phyloP scores from a whole-genome alignment of 2,888 invertebrate species.

The Alitta virens region DNA sequence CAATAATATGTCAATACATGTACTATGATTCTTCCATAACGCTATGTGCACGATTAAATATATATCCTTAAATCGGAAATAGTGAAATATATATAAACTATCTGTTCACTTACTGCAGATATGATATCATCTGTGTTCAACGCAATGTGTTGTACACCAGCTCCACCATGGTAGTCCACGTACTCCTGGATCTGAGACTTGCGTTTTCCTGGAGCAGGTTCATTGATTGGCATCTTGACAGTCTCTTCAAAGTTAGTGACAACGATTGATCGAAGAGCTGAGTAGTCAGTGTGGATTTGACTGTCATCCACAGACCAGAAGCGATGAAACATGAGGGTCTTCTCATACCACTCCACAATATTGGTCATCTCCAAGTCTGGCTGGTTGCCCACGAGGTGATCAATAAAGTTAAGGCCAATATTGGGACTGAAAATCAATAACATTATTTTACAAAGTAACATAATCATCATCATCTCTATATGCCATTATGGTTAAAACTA shows the following conservation, averaged over 20 bases:
- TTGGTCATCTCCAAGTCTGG: conserved; percentile 87
- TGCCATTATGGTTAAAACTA: too few species aligned
- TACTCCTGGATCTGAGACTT: conserved; percentile 98
- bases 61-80: too few species aligned
- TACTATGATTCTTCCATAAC: too few species aligned
- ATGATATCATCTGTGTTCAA: conserved; percentile 94
- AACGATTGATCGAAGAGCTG: conserved; percentile 93
- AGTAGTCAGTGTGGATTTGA: conserved; percentile 93
- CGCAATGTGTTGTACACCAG: conserved; percentile 97
- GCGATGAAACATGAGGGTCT: conserved; percentile 73
- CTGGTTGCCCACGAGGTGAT: conserved; percentile 97
- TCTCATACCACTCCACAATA: conserved; percentile 85
- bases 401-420: conserved; percentile 79
- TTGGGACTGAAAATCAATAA: conserved; percentile 37
- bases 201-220: conserved; percentile 89
- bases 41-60: too few species aligned
- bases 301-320: conserved; percentile 99
- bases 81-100: too few species aligned
- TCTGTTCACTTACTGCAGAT: conserved; percentile 65
- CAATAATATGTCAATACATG: too few species aligned
- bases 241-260: conserved; percentile 98
- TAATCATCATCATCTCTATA: too few species aligned
- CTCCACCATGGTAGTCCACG: conserved; percentile 96
- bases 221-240: conserved; percentile 96
- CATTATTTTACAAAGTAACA: background rate